phyloP scores from a whole-genome alignment of 2,888 invertebrate species.

The Gari tellinella region DNA sequence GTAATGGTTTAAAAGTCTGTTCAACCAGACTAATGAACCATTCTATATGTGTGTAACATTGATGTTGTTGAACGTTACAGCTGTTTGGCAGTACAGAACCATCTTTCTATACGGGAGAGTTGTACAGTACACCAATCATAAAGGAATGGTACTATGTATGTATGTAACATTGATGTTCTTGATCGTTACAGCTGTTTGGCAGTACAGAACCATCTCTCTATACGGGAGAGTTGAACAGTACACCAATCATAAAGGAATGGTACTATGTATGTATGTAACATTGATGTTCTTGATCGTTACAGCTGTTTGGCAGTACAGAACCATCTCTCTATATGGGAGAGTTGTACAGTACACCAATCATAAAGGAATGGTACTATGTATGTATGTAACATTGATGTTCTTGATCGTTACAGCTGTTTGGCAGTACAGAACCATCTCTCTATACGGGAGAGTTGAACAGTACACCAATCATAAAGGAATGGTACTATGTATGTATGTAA shows the following conservation, averaged over 20 bases:
- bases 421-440: conserved; percentile 76
- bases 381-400: too few relatives aligned
- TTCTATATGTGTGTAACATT: background rate
- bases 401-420: conserved; percentile 82
- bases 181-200: conserved; percentile 83
- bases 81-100: conserved; percentile 84
- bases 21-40: too few relatives aligned
- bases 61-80: conserved; percentile 57
- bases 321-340: conserved; percentile 70
- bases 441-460: conserved; percentile 76
- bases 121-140: conserved; percentile 86
- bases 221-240: conserved; percentile 79
- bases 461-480: conserved; percentile 87
- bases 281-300: conserved; percentile 17
- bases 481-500: too few relatives aligned
- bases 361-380: conserved; percentile 88
- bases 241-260: conserved; percentile 87
- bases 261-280: conserved; percentile 86
- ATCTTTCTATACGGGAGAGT: conserved; percentile 69
- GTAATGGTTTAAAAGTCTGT: too few relatives aligned
- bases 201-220: conserved; percentile 75
- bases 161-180: too few relatives aligned
- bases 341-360: conserved; percentile 85
- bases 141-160: conserved; percentile 88
- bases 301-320: conserved; percentile 84